Conservation (phyloP, 2,113 vertebrate genomes). For the Lepus timidus region DNA sequence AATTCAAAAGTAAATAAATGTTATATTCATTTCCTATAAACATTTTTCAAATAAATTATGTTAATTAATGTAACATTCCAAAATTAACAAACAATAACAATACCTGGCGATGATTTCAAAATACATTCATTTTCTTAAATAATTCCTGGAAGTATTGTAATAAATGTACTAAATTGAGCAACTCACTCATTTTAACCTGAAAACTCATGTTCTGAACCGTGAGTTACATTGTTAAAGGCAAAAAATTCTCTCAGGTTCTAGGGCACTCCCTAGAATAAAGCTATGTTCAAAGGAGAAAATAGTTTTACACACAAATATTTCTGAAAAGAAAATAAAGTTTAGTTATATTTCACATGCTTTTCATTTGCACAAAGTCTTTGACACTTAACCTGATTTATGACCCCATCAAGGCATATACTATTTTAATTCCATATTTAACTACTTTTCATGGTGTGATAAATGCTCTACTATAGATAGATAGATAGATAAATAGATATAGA, state of each 20-base stretch:
- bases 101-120: background rate
- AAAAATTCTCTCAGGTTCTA: background rate
- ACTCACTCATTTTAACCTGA: background rate
- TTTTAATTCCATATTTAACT: conserved; percentile 11
- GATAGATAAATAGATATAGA: no score
- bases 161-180: background rate
- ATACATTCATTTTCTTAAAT: background rate
- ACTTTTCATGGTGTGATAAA: background rate
- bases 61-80: background rate
- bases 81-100: background rate
- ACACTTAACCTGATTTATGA: background rate
- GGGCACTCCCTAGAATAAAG: background rate
- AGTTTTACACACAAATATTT: background rate
- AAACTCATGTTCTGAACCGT: background rate
- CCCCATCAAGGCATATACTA: background rate
- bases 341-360: background rate
- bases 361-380: background rate
- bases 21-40: background rate
- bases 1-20: conserved; percentile 2
- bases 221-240: background rate
- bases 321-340: background rate
- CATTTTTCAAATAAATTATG: conserved; percentile 1
- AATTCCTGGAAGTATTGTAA: background rate
- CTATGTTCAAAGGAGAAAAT: background rate
- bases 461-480: no score